Conservation (phyloP, 2,888 invertebrate genomes). For the Chrysolina oricalcia region DNA sequence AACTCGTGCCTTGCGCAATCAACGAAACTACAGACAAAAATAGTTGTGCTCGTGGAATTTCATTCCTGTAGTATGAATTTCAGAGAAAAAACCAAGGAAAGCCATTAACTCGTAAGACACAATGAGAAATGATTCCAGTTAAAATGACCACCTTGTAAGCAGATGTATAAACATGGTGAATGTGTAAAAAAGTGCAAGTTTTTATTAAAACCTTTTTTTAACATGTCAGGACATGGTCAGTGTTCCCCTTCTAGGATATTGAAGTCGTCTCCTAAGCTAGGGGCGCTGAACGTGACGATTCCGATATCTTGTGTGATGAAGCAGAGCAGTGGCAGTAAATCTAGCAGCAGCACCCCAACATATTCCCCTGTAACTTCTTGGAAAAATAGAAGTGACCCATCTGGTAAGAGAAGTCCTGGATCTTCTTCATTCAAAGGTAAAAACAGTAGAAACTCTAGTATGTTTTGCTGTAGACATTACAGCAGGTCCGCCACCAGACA, state of each 20-base stretch:
- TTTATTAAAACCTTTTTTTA: conserved; percentile 42
- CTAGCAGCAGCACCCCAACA: conserved; percentile 77
- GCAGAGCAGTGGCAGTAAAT: conserved; percentile 74
- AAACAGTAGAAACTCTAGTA: background rate
- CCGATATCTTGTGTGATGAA: conserved; percentile 84
- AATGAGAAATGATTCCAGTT: conserved; percentile 1
- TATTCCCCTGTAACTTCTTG: conserved; percentile 80
- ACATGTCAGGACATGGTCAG: conserved; percentile 52
- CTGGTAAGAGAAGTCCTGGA: conserved; percentile 84
- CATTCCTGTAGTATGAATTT: conserved; percentile 36
- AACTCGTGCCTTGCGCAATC: conserved; percentile 40
- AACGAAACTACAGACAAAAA: conserved; percentile 35
- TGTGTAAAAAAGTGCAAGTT: conserved; percentile 40
- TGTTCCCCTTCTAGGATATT: conserved; percentile 72
- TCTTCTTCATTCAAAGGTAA: conserved; percentile 83
- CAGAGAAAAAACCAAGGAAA: conserved; percentile 35
- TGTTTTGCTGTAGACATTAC: too few relatives aligned
- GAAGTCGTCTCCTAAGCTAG: conserved; percentile 81
- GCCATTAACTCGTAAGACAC: background rate
- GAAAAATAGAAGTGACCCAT: conserved; percentile 79
- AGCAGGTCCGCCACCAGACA: too few relatives aligned
- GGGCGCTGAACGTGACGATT: conserved; percentile 85
- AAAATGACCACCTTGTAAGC: conserved; percentile 14
- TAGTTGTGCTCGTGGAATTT: conserved; percentile 40
- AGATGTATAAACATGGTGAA: conserved; percentile 37